These are phyloP conservation scores for Agrenia bidenticulata DNA, from an alignment of 2,888 invertebrate genomes.

Conservation along the genomic window DNA sequence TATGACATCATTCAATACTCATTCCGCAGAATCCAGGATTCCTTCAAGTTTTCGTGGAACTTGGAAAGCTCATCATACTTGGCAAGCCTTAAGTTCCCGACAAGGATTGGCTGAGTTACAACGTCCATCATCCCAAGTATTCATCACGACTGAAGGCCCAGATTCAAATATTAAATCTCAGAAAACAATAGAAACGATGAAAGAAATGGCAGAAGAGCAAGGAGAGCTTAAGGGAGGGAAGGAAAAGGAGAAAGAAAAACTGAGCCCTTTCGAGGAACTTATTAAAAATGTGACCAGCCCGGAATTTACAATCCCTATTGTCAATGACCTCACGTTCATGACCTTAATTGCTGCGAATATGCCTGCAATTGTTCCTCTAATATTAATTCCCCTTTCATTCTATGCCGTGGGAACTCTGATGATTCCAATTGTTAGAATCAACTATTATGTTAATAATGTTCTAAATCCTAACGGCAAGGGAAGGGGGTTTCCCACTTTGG, in stretches of 20 bases:
- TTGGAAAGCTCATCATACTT: neutral
- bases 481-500: too few species aligned
- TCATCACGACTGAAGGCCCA: neutral
- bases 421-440: constrained; percentile 41
- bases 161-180: too few species aligned
- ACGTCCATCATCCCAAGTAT: neutral
- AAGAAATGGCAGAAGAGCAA: too few species aligned
- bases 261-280: constrained; percentile 20
- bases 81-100: neutral
- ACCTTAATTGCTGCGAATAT: constrained; percentile 22
- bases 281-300: constrained; percentile 2
- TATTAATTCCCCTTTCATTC: constrained; percentile 37
- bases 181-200: too few species aligned
- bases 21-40: too few species aligned
- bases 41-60: too few species aligned
- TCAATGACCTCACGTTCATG: constrained; percentile 29
- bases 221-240: too few species aligned
- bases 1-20: too few species aligned
- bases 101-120: neutral
- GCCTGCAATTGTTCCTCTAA: constrained; percentile 30
- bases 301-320: constrained; percentile 26
- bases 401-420: constrained; percentile 33
- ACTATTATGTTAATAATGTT: constrained; percentile 37
- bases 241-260: neutral
- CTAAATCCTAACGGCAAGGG: neutral